A percentile compares a stretch with the other conserved stretches of the same genome.
Evolutionary conservation across 2,888 invertebrate genomes (phyloP).

Genomic region (Zaprionus lineosus): DNA sequence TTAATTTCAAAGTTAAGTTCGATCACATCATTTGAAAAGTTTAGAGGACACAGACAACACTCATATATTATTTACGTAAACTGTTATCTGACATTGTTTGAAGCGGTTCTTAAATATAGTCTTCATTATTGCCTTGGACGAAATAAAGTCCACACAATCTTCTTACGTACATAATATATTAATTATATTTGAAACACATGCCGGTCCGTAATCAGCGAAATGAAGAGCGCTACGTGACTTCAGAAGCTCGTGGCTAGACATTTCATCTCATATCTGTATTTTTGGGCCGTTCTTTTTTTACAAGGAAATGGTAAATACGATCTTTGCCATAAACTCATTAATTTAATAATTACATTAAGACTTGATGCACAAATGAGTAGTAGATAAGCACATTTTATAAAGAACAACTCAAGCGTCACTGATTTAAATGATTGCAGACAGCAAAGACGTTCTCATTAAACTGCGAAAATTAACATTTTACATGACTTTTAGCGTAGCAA

Average conservation of each 20-base stretch:
- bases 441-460: slow-evolving; percentile 37
- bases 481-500: slow-evolving; percentile 28
- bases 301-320: neutral
- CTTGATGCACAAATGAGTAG: neutral
- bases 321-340: no score
- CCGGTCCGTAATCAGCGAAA: slow-evolving; percentile 40
- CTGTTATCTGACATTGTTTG: neutral
- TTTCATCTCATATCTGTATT: slow-evolving; percentile 23
- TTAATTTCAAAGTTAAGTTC: neutral
- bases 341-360: no score
- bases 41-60: no score
- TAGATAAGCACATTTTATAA: slow-evolving; percentile 12
- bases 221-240: slow-evolving; percentile 45
- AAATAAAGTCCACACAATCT: slow-evolving; percentile 27
- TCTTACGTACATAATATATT: slow-evolving; percentile 1
- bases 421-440: slow-evolving; percentile 18
- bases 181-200: slow-evolving; percentile 24
- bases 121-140: slow-evolving; percentile 15
- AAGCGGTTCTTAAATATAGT: neutral
- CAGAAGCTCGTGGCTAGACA: slow-evolving; percentile 48
- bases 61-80: no score
- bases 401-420: slow-evolving; percentile 49
- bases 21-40: no score
- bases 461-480: slow-evolving; percentile 29
- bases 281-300: slow-evolving; percentile 21